phyloP scores from a whole-genome alignment of 2,888 invertebrate genomes.

The Cataglyphis cursor region DNA sequence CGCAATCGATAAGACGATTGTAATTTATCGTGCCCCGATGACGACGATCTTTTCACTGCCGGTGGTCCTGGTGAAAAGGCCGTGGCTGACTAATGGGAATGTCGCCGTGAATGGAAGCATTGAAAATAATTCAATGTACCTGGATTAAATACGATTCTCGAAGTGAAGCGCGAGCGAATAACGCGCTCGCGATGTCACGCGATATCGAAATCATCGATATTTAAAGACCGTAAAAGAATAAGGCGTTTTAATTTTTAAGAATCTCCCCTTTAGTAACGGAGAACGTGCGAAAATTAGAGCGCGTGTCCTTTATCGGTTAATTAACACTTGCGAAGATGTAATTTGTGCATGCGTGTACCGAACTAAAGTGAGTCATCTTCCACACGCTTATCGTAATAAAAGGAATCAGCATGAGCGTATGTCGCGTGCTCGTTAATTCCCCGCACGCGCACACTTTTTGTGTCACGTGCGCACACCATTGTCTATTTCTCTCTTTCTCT shows the following conservation, averaged over 20 bases:
- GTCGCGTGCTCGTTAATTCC: constrained; percentile 23
- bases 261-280: background rate
- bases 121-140: constrained; percentile 43
- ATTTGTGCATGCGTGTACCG: background rate
- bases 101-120: constrained; percentile 25
- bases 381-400: constrained; percentile 27
- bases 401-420: background rate
- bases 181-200: background rate
- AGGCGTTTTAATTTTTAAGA: background rate
- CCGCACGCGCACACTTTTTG: constrained; percentile 19
- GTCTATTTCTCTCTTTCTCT: too few species aligned
- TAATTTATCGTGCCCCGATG: constrained; percentile 69
- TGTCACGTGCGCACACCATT: background rate
- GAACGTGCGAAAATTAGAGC: background rate
- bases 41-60: constrained; percentile 58
- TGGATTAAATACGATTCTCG: constrained; percentile 27
- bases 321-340: background rate
- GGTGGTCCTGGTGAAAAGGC: constrained; percentile 30
- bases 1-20: constrained; percentile 71
- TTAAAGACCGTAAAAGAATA: background rate
- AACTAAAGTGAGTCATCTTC: background rate
- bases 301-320: background rate
- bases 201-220: too few species aligned
- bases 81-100: constrained; percentile 50
- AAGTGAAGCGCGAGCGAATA: background rate